These are phyloP conservation scores for Rousettus leschenaultii DNA, from an alignment of 2,113 vertebrate genomes.

Conservation along the genomic window DNA sequence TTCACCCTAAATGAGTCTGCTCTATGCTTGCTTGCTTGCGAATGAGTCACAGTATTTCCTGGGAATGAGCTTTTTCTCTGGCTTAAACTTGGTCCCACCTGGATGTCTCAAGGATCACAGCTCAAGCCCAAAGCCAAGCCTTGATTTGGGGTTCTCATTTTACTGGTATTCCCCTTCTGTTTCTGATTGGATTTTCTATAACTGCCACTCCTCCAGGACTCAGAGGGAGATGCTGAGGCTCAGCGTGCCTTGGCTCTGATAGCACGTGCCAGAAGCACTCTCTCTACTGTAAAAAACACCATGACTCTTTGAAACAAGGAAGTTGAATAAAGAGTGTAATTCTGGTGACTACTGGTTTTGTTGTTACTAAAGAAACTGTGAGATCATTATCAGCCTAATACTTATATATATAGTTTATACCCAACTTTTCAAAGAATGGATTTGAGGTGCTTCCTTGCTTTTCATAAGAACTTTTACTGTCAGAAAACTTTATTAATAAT, in stretches of 20 bases:
- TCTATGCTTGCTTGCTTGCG: background rate
- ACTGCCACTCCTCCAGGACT: background rate
- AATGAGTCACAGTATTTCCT: background rate
- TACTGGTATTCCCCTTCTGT: background rate
- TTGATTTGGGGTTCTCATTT: background rate
- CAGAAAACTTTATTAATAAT: background rate
- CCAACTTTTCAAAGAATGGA: background rate
- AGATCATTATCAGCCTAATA: background rate
- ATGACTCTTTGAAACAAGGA: background rate
- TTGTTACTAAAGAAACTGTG: background rate
- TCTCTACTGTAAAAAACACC: background rate
- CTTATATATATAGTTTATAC: background rate
- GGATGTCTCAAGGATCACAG: background rate
- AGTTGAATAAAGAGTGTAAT: conserved; percentile 43
- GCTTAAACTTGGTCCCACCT: background rate
- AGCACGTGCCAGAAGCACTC: background rate
- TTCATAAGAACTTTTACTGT: conserved; percentile 24
- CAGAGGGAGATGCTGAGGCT: background rate
- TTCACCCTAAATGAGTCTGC: background rate
- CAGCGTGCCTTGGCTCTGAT: background rate
- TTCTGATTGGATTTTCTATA: background rate
- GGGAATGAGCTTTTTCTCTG: background rate
- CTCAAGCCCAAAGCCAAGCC: background rate
- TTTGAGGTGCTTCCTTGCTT: conserved; percentile 23
- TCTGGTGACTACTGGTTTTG: background rate